Conservation (phyloP, 2,113 vertebrate species). For the Phrynosoma blainvillii region DNA sequence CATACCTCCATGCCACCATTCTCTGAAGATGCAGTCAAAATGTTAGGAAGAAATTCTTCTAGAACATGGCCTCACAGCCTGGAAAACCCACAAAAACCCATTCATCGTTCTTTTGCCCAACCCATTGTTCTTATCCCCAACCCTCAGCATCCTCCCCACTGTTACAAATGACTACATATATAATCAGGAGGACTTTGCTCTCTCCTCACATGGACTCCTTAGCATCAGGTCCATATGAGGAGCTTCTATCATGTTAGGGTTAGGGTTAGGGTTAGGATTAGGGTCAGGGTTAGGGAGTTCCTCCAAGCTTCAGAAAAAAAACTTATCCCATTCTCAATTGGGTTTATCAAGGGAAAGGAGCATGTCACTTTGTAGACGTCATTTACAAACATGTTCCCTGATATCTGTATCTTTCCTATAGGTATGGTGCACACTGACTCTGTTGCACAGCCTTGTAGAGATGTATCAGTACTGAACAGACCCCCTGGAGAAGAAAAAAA, state of each 20-base stretch:
- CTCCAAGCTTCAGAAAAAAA: too few species aligned
- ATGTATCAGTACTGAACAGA: background rate
- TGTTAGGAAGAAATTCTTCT: too few species aligned
- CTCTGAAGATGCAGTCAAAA: too few species aligned
- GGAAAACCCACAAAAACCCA: too few species aligned
- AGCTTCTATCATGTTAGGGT: background rate
- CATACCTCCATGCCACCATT: too few species aligned
- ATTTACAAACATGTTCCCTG: background rate
- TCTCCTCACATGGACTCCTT: background rate
- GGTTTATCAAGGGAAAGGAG: too few species aligned
- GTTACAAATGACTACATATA: background rate
- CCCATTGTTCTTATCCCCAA: background rate
- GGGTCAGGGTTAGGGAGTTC: too few species aligned
- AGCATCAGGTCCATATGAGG: too few species aligned
- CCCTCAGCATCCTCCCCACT: background rate
- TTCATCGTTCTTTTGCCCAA: too few species aligned
- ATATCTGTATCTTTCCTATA: rapidly evolving
- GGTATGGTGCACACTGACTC: background rate
- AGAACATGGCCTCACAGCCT: too few species aligned
- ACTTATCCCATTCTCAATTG: background rate
- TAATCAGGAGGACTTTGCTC: background rate
- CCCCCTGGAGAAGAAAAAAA: background rate
- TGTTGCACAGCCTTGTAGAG: background rate
- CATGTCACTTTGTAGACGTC: background rate
- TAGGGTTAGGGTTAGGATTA: too few species aligned